Percentiles rank a stretch among this genome's conserved stretches.
phyloP scores from a whole-genome alignment of 2,113 vertebrate genomes.

The Melanerpes aurifrons region DNA sequence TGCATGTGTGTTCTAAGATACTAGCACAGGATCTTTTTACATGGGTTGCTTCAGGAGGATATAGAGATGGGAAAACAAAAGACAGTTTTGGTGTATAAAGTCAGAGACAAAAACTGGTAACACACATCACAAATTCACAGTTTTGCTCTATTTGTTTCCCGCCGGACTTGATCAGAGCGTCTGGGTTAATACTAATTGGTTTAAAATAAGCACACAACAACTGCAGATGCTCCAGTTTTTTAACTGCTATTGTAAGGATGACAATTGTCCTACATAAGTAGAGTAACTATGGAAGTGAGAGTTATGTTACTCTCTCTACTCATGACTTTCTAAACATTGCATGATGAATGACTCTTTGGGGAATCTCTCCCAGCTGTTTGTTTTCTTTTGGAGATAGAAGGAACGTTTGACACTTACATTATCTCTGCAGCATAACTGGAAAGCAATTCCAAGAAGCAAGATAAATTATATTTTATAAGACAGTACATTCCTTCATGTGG shows the following conservation, averaged over 20 bases:
- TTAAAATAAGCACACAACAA: background rate
- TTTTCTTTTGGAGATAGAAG: constrained; percentile 10
- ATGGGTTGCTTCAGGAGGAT: background rate
- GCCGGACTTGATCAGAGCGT: background rate
- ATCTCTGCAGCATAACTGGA: background rate
- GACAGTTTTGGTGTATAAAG: background rate
- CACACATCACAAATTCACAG: background rate
- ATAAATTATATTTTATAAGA: constrained; percentile 28
- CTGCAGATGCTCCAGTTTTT: background rate
- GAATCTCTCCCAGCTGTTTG: constrained; percentile 34
- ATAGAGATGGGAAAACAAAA: background rate
- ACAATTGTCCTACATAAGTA: background rate
- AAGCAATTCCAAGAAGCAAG: constrained; percentile 6
- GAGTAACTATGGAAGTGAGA: background rate
- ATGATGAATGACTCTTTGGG: background rate
- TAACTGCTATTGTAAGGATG: background rate
- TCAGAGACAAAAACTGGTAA: background rate
- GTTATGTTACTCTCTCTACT: background rate
- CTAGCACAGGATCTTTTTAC: background rate
- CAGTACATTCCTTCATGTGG: background rate
- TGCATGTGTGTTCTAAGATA: background rate
- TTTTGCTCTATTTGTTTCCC: background rate
- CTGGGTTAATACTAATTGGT: background rate
- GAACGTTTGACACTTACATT: background rate
- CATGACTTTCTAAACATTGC: background rate